Conservation (phyloP, 2,113 vertebrate genomes). For the Eptesicus fuscus region DNA sequence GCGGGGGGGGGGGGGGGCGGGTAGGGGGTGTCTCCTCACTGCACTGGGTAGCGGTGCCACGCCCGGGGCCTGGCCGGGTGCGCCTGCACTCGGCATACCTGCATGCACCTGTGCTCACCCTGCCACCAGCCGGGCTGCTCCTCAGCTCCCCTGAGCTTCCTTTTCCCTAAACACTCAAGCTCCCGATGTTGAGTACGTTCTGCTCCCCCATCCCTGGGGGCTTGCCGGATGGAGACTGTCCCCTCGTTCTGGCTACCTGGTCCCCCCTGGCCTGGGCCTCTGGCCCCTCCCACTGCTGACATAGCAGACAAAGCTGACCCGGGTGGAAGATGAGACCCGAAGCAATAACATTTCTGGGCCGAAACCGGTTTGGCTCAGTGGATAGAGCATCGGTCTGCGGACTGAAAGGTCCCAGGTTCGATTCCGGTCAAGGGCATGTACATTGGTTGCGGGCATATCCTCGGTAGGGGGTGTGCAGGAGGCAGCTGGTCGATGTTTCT, state of each 20-base stretch:
- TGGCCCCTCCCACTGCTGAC: background rate
- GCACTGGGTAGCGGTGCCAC: rapidly evolving
- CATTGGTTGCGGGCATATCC: no score
- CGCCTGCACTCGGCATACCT: background rate
- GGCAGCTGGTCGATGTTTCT: no score
- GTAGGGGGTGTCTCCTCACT: background rate
- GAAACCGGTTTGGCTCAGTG: no score
- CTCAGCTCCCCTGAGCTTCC: background rate
- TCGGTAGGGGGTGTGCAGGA: no score
- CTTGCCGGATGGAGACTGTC: background rate
- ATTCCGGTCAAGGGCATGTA: no score
- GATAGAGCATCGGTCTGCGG: no score
- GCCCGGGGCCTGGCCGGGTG: rapidly evolving
- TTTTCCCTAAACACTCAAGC: background rate
- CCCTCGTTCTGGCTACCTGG: background rate
- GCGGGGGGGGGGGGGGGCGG: no score
- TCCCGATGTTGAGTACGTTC: background rate
- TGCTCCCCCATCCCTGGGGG: background rate
- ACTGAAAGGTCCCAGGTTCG: no score
- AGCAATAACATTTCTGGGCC: background rate
- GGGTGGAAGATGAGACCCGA: rapidly evolving
- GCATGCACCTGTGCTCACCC: background rate
- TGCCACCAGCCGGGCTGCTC: rapidly evolving
- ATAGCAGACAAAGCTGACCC: rapidly evolving
- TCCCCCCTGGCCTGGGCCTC: background rate